A percentile compares a stretch with the other conserved stretches of the same genome.
Conservation (phyloP, 2,113 vertebrate genomes). For the Sminthopsis crassicaudata region DNA sequence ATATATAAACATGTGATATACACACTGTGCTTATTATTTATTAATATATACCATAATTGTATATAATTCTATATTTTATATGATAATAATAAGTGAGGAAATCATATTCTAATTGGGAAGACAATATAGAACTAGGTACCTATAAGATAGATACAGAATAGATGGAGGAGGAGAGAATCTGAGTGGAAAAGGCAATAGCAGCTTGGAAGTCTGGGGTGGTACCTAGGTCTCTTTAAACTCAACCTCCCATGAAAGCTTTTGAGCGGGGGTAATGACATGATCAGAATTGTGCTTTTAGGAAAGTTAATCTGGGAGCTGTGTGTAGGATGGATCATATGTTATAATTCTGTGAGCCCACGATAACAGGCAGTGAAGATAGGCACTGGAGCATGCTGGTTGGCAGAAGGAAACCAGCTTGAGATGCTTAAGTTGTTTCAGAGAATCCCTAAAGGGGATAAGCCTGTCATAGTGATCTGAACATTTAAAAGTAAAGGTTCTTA, state of each 20-base stretch:
- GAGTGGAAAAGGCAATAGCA: background rate
- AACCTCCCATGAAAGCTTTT: background rate
- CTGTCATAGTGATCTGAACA: background rate
- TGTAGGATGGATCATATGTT: conserved; percentile 6
- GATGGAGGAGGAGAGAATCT: background rate
- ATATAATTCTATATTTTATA: no score
- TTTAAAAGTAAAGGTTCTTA: background rate
- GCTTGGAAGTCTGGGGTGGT: background rate
- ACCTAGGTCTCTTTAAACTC: background rate
- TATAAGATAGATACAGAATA: background rate
- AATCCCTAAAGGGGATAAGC: background rate
- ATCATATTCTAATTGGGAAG: background rate
- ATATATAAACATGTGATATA: no score
- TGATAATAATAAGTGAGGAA: background rate
- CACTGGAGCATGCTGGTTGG: background rate
- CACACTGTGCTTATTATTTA: no score
- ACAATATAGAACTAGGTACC: background rate
- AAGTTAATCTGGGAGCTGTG: conserved; percentile 4
- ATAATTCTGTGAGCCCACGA: background rate
- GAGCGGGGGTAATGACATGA: background rate
- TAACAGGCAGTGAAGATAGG: background rate
- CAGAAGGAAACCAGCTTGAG: background rate
- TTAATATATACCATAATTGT: no score
- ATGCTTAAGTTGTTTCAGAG: background rate
- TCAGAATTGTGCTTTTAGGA: background rate